Evolutionary conservation across 2,113 vertebrate species (phyloP), one percentile per base, ranked within the genome.

Genomic region (Limnothrissa miodon): DNA sequence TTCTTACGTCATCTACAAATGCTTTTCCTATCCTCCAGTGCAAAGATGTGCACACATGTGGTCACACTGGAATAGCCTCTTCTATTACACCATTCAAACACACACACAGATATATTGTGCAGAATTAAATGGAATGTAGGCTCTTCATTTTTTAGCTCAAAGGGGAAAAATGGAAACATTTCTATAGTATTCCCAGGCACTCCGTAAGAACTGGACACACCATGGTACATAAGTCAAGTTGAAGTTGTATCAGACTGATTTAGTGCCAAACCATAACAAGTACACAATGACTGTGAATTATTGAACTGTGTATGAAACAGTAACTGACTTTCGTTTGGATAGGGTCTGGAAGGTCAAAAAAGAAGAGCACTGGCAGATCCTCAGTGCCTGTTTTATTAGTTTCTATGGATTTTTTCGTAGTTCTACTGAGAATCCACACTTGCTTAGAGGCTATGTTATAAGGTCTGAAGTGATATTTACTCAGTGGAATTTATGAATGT

Each of bases 21-120:
- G 25, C 62, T 2, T 4, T 9, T 62, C 8, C 25, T n/a, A 21
- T 25, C 25, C 25, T 8, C 9, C 59, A 29, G 25, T 25, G 33
- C n/a, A 66, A 0, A 66, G 25, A 33, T 29, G 25, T 29, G 13
- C 13, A 25, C 59, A 29, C 59, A 66, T 11, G 13, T n/a, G n/a
- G n/a, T n/a, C n/a, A n/a, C n/a, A n/a, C n/a, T n/a, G n/a, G n/a
- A n/a, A n/a, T n/a, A n/a, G n/a, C n/a, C n/a, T n/a, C n/a, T 2
- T 11, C 9, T 10, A 66, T 66, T 13, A 66, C 62, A 70, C 5
- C 62, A 70, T 62, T 44, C n/a, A n/a, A 21, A 62, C 56, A 62
- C 56, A 56, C 53, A 80, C 79, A 36, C 45, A 36, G n/a, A 21
- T 25, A 80, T n/a, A 62, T n/a, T n/a, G n/a, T n/a, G n/a, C 36